phyloP scores from a whole-genome alignment of 2,888 invertebrate species.

The Tubulanus polymorphus region DNA sequence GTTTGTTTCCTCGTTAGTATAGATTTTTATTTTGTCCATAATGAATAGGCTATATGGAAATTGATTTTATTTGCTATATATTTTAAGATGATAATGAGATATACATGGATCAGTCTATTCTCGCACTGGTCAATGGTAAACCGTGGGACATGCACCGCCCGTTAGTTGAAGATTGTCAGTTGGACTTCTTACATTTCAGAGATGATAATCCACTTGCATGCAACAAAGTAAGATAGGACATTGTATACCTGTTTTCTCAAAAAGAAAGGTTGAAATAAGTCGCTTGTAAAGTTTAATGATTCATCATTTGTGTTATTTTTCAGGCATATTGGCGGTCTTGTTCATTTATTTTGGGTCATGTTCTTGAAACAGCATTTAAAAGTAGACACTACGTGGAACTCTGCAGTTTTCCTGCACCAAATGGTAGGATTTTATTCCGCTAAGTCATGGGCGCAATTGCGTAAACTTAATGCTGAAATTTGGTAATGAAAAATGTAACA shows the following conservation, averaged over 20 bases:
- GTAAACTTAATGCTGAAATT: too few species aligned
- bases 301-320: constrained; percentile 17
- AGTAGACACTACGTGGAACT: constrained; percentile 70
- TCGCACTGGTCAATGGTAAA: constrained; percentile 76
- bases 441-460: too few species aligned
- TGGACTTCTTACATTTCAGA: constrained; percentile 64
- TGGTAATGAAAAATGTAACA: too few species aligned
- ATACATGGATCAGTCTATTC: constrained; percentile 66
- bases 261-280: too few species aligned
- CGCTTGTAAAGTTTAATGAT: too few species aligned
- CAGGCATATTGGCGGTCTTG: constrained; percentile 88
- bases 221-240: constrained; percentile 35
- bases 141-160: constrained; percentile 94
- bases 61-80: neutral
- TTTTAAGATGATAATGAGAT: constrained; percentile 71
- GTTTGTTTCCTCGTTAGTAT: too few species aligned
- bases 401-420: constrained; percentile 88
- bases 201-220: constrained; percentile 53
- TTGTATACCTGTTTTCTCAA: too few species aligned
- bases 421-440: too few species aligned
- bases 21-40: too few species aligned
- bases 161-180: constrained; percentile 62
- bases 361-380: constrained; percentile 71
- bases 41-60: neutral
- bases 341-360: constrained; percentile 79